Evolutionary conservation across 2,888 invertebrate species (phyloP).

Genomic region (Phalangium opilio): DNA sequence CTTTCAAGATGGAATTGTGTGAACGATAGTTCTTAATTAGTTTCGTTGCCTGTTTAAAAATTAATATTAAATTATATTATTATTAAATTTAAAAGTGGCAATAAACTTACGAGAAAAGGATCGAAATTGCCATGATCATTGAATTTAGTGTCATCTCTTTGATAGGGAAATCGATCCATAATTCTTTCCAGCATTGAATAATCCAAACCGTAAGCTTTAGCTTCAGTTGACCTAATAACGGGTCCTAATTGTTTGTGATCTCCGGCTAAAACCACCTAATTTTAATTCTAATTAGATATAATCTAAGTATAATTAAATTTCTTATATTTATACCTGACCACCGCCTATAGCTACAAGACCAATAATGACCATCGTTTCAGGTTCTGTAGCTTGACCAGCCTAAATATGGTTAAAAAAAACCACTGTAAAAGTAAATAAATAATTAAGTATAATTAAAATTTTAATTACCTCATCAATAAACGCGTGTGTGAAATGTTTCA

Average conservation of each 20-base stretch:
- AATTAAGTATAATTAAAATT: too few species aligned
- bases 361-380: constrained; percentile 69
- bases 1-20: constrained; percentile 53
- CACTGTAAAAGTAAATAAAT: too few species aligned
- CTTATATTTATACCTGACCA: constrained; percentile 11
- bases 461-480: constrained; percentile 63
- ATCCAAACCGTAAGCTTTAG: constrained; percentile 47
- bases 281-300: too few species aligned
- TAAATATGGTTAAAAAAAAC: too few species aligned
- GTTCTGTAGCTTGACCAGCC: constrained; percentile 81
- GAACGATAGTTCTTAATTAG: constrained; percentile 72
- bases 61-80: too few species aligned
- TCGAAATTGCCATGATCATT: constrained; percentile 52
- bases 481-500: constrained; percentile 76
- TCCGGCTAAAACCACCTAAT: constrained; percentile 51
- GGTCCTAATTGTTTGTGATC: constrained; percentile 89
- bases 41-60: constrained; percentile 51
- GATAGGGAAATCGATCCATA: constrained; percentile 51
- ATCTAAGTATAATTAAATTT: too few species aligned
- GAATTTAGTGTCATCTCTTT: constrained; percentile 35
- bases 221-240: constrained; percentile 49
- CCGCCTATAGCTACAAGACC: constrained; percentile 22
- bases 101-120: constrained; percentile 43
- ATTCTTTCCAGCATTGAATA: constrained; percentile 60
- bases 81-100: too few species aligned